Percentiles rank a stretch among this genome's conserved stretches.
Evolutionary conservation across 2,113 vertebrate species (phyloP).

Genomic region (Sinocyclocheilus grahami): DNA sequence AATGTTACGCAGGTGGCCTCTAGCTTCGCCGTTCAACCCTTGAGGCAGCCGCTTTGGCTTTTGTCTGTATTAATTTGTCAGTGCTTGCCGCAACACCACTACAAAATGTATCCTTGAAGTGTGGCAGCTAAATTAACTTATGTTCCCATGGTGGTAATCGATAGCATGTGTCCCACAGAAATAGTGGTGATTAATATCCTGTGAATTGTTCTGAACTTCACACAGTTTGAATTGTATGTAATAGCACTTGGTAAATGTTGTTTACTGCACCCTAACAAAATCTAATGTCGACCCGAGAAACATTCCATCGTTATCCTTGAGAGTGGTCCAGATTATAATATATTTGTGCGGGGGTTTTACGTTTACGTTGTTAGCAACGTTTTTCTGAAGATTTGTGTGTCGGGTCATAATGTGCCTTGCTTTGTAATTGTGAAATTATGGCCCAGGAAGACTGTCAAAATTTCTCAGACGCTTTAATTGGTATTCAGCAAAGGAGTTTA

Average conservation of each 20-base stretch:
- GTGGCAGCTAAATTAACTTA: slow-evolving; percentile 21
- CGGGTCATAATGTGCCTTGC: slow-evolving; percentile 3
- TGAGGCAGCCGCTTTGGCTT: slow-evolving; percentile 18
- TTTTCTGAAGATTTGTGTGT: slow-evolving; percentile 21
- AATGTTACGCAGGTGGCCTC: slow-evolving; percentile 26
- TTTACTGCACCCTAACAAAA: slow-evolving; percentile 25
- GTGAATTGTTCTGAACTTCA: slow-evolving; percentile 23
- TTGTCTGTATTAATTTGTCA: slow-evolving; percentile 27
- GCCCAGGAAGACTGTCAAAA: slow-evolving; percentile 2
- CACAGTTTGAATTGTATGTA: slow-evolving; percentile 24
- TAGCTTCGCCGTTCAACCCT: slow-evolving; percentile 12
- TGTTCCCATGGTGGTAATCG: slow-evolving; percentile 30
- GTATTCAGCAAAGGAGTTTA: slow-evolving; percentile 29
- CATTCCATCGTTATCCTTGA: slow-evolving; percentile 22
- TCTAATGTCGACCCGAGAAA: slow-evolving; percentile 5
- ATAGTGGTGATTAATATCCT: slow-evolving; percentile 13
- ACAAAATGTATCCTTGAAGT: slow-evolving; percentile 39
- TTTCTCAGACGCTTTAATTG: not conserved
- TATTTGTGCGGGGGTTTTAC: not conserved
- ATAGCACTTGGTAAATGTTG: not conserved
- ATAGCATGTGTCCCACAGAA: slow-evolving; percentile 22
- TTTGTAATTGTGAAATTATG: slow-evolving; percentile 47
- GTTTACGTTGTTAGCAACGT: not conserved
- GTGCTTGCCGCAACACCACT: not conserved
- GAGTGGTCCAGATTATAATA: slow-evolving; percentile 18